These are phyloP conservation scores for Drosophila phalerata DNA, from an alignment of 2,888 invertebrate genomes.

Conservation along the genomic window DNA sequence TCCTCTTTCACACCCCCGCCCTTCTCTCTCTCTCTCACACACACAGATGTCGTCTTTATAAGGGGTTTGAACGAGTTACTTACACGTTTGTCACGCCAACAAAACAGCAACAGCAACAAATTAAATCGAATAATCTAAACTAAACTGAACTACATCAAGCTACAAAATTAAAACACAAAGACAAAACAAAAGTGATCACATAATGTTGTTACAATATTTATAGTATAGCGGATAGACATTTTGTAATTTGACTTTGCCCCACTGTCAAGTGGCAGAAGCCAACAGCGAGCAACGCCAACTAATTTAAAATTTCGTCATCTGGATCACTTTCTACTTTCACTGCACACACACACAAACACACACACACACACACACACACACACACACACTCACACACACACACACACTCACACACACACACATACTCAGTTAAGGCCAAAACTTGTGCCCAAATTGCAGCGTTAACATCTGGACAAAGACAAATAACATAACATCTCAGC, in stretches of 20 bases:
- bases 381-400: slow-evolving; percentile 2
- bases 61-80: slow-evolving; percentile 21
- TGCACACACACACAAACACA: slow-evolving; percentile 38
- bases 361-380: slow-evolving; percentile 11
- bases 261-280: slow-evolving; percentile 28
- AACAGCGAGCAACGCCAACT: slow-evolving; percentile 27
- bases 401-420: slow-evolving; percentile 10
- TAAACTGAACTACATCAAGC: slow-evolving; percentile 13
- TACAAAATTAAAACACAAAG: slow-evolving; percentile 1
- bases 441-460: slow-evolving; percentile 44
- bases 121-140: slow-evolving; percentile 11
- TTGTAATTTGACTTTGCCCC: slow-evolving; percentile 18
- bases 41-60: slow-evolving; percentile 16
- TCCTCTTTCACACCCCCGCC: neutral
- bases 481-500: slow-evolving; percentile 6
- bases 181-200: neutral
- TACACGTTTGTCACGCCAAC: slow-evolving; percentile 38
- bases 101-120: slow-evolving; percentile 15
- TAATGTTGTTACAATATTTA: neutral
- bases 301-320: slow-evolving; percentile 53
- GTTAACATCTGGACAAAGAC: slow-evolving; percentile 28
- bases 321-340: slow-evolving; percentile 74
- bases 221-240: neutral
- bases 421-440: slow-evolving; percentile 8
- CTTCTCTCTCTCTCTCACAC: neutral